These are phyloP conservation scores for Opisthograptis luteolata DNA, from an alignment of 2,888 invertebrate genomes.

Conservation along the genomic window DNA sequence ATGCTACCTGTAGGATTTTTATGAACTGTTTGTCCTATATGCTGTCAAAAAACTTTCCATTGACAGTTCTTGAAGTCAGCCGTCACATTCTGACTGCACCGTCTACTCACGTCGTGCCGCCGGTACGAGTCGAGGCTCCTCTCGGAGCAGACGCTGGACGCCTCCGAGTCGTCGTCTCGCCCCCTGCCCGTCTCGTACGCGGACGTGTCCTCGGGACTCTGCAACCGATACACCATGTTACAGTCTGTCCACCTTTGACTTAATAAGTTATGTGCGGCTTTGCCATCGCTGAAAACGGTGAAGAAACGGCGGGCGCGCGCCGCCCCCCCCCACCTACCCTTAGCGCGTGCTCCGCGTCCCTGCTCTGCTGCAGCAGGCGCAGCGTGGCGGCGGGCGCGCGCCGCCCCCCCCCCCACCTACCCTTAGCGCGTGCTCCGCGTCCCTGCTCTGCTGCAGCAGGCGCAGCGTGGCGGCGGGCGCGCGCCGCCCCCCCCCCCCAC, in stretches of 20 bases:
- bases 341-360: constrained; percentile 89
- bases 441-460: constrained; percentile 93
- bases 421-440: constrained; percentile 87
- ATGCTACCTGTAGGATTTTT: no score
- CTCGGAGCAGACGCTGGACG: constrained; percentile 97
- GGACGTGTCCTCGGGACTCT: constrained; percentile 83
- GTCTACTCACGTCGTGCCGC: constrained; percentile 91
- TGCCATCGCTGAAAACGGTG: no score
- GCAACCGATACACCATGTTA: constrained; percentile 10
- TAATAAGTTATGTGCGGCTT: no score
- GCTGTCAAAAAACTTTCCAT: no score
- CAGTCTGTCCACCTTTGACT: no score
- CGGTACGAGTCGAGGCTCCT: constrained; percentile 93
- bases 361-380: constrained; percentile 92
- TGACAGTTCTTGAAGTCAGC: no score
- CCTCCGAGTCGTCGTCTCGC: constrained; percentile 94
- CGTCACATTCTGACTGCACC: no score
- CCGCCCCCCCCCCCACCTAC: no score
- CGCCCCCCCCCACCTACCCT: no score
- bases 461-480: constrained; percentile 94
- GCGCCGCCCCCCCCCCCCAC: no score
- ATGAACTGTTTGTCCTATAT: no score
- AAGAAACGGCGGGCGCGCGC: no score
- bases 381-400: constrained; percentile 89
- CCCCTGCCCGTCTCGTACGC: constrained; percentile 69